Evolutionary conservation across 2,113 vertebrate species (phyloP).

Genomic region (Perca flavescens): DNA sequence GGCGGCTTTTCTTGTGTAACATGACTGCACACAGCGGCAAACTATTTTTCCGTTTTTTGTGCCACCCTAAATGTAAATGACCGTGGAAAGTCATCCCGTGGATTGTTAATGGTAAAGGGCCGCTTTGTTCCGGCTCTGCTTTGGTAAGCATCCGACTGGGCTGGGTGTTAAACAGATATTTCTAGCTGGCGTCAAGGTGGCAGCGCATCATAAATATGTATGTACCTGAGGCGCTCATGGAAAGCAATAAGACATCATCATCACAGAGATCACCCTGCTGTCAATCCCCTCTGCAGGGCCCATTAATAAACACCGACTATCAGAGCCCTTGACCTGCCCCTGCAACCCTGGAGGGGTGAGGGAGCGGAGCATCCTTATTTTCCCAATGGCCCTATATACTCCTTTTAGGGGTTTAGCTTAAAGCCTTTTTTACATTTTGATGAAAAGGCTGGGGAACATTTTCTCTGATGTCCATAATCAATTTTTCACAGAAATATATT

Average conservation of each 20-base stretch:
- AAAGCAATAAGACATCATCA: slow-evolving; percentile 84
- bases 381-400: slow-evolving; percentile 6
- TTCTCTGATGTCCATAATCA: slow-evolving; percentile 6
- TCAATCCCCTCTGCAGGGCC: slow-evolving; percentile 73
- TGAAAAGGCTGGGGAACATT: background rate
- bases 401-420: slow-evolving; percentile 8
- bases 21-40: background rate
- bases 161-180: slow-evolving; percentile 77
- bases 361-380: slow-evolving; percentile 29
- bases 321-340: slow-evolving; percentile 79
- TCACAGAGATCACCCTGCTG: slow-evolving; percentile 77
- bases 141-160: slow-evolving; percentile 50
- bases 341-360: slow-evolving; percentile 58
- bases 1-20: background rate
- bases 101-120: slow-evolving; percentile 45
- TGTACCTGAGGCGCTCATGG: slow-evolving; percentile 73
- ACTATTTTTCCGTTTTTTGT: slow-evolving; percentile 31
- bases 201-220: slow-evolving; percentile 84
- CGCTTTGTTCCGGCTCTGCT: slow-evolving; percentile 52
- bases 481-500: slow-evolving; percentile 12
- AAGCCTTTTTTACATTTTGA: slow-evolving; percentile 38
- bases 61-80: slow-evolving; percentile 28
- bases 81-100: slow-evolving; percentile 30
- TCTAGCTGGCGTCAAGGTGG: slow-evolving; percentile 69
- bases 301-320: slow-evolving; percentile 84